A percentile compares a stretch with the other conserved stretches of the same genome.
These are phyloP conservation scores for Galaxea fascicularis DNA, from an alignment of 92 coral and sea anemone species.

Conservation along the genomic window DNA sequence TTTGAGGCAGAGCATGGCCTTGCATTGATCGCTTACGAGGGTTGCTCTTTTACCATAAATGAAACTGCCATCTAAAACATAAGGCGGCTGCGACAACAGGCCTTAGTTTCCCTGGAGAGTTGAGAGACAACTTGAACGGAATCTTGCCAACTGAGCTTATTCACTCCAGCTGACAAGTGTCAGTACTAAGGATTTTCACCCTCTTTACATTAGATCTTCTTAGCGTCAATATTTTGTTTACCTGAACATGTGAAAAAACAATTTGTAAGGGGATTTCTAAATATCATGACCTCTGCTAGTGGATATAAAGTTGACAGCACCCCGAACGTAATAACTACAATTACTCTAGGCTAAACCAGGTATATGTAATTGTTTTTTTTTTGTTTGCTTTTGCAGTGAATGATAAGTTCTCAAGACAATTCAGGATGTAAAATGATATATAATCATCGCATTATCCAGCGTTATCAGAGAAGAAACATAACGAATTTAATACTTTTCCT, in stretches of 20 bases:
- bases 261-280: conserved; percentile 14
- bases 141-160: not conserved
- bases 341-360: too few relatives aligned
- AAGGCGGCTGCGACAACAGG: too few relatives aligned
- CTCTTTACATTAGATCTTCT: not conserved
- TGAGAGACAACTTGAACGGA: not conserved
- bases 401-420: not conserved
- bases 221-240: conserved; percentile 9
- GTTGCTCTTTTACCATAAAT: too few relatives aligned
- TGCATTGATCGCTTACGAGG: too few relatives aligned
- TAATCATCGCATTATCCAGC: not conserved
- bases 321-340: too few relatives aligned
- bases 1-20: too few relatives aligned
- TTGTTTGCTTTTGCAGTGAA: not conserved
- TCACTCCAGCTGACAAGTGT: conserved; percentile 7
- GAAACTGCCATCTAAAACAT: too few relatives aligned
- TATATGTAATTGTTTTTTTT: not conserved
- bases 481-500: not conserved
- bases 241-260: conserved; percentile 19
- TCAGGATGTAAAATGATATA: not conserved
- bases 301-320: too few relatives aligned
- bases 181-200: conserved; percentile 13
- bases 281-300: not conserved
- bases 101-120: too few relatives aligned
- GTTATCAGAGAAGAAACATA: conserved; percentile 3